Conservation (phyloP, 2,888 invertebrate species). For the Acronicta aceris region DNA sequence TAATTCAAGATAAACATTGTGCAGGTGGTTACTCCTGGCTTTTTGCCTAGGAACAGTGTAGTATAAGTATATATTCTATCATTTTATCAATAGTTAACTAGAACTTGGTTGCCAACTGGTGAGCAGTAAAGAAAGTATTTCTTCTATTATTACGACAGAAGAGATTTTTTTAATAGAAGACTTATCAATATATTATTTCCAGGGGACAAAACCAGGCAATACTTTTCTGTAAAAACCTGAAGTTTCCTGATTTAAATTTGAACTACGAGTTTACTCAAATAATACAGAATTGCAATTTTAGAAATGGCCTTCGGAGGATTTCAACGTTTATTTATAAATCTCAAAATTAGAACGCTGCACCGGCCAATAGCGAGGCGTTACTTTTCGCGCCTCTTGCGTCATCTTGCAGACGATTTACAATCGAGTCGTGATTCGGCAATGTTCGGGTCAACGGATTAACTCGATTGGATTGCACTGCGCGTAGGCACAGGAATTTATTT, state of each 20-base stretch:
- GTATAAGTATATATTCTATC: background rate
- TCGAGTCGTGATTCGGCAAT: conserved; percentile 23
- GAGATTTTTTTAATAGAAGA: background rate
- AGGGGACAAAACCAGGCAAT: background rate
- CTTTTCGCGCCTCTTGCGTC: conserved; percentile 50
- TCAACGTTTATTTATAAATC: conserved; percentile 31
- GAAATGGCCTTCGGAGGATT: conserved; percentile 20
- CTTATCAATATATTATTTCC: no score
- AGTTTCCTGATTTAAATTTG: no score
- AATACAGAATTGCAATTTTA: background rate
- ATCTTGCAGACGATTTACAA: conserved; percentile 27
- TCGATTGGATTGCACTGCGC: conserved; percentile 29
- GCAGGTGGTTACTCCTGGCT: conserved; percentile 35
- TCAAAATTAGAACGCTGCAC: conserved; percentile 49
- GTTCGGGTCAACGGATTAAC: conserved; percentile 16
- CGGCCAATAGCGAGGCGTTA: conserved; percentile 32
- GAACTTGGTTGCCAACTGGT: background rate
- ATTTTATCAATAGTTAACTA: conserved; percentile 1
- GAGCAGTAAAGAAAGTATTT: no score
- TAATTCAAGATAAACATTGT: conserved; percentile 11
- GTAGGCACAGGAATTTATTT: conserved; percentile 29
- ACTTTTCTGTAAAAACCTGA: background rate
- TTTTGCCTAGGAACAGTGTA: conserved; percentile 13
- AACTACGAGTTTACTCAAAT: no score
- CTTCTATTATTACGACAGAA: background rate